Percentiles rank a stretch among this genome's conserved stretches.
Conservation (phyloP, 2,797 vertebrate species). For the Sebastes cheni region DNA sequence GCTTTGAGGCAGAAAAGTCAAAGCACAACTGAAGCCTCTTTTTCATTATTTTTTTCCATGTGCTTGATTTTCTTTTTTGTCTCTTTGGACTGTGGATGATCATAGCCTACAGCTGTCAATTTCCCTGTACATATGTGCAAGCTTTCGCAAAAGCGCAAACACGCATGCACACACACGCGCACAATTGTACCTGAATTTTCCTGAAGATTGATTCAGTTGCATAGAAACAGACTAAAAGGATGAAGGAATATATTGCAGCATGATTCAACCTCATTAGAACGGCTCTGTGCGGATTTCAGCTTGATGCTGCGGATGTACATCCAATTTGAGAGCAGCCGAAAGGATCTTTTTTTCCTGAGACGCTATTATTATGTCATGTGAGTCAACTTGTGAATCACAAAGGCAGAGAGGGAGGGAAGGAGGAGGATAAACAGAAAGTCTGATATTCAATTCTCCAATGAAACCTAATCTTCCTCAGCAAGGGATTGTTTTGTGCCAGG, state of each 20-base stretch:
- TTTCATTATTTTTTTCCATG: slow-evolving; percentile 18
- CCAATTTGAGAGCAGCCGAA: slow-evolving; percentile 43
- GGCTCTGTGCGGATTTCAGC: slow-evolving; percentile 9
- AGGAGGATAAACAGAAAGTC: slow-evolving; percentile 45
- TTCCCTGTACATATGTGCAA: slow-evolving; percentile 47
- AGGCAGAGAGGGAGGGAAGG: slow-evolving; percentile 10
- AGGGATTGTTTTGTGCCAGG: slow-evolving; percentile 62
- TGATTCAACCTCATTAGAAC: slow-evolving; percentile 55
- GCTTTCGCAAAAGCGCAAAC: slow-evolving; percentile 21
- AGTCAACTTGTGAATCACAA: slow-evolving; percentile 62
- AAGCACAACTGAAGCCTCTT: slow-evolving; percentile 25
- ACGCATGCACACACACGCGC: neutral
- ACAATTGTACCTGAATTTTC: slow-evolving; percentile 14
- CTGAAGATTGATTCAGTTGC: slow-evolving; percentile 22
- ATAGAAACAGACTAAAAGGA: slow-evolving; percentile 30
- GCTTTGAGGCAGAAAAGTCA: slow-evolving; percentile 55
- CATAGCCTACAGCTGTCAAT: slow-evolving; percentile 56
- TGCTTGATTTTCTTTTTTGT: slow-evolving; percentile 33
- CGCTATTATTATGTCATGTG: slow-evolving; percentile 53
- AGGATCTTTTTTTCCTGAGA: slow-evolving; percentile 4
- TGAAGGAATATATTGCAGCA: slow-evolving; percentile 19
- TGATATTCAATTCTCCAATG: slow-evolving; percentile 64
- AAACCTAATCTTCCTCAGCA: slow-evolving; percentile 55
- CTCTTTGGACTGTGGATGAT: slow-evolving; percentile 51
- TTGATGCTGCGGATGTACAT: slow-evolving; percentile 37